phyloP scores from a whole-genome alignment of 2,113 vertebrate genomes.

The Myrmecophaga tridactyla region DNA sequence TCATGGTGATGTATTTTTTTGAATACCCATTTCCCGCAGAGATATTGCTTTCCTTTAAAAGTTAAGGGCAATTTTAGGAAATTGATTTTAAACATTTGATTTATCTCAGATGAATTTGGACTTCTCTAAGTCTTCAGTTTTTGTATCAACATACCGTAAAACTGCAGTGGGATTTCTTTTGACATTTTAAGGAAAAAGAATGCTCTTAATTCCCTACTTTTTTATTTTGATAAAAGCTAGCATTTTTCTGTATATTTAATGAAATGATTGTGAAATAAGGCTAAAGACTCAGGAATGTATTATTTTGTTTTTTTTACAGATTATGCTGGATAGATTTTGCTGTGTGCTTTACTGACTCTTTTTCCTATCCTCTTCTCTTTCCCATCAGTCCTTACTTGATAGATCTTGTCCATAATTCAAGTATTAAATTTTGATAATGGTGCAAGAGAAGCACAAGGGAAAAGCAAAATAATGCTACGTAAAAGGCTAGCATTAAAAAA shows the following conservation, averaged over 20 bases:
- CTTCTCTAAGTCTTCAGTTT: neutral
- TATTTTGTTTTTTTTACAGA: neutral
- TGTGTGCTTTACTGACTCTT: neutral
- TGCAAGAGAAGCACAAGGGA: neutral
- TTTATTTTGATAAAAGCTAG: neutral
- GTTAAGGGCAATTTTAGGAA: neutral
- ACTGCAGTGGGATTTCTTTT: neutral
- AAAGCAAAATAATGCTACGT: neutral
- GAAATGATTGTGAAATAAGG: neutral
- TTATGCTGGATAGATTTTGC: neutral
- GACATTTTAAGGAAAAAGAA: neutral
- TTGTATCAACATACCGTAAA: neutral
- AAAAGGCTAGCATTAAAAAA: neutral
- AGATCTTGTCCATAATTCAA: neutral
- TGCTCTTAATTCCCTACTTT: neutral
- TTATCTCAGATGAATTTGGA: neutral
- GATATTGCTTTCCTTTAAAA: neutral
- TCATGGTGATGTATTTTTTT: neutral
- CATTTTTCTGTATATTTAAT: neutral
- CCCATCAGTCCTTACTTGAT: neutral
- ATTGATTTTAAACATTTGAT: neutral
- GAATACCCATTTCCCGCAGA: neutral
- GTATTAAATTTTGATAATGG: neutral
- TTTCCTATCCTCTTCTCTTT: neutral
- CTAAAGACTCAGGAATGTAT: neutral